Conservation (phyloP, 1,140 invertebrate genomes). For the Drosophila cardini region DNA sequence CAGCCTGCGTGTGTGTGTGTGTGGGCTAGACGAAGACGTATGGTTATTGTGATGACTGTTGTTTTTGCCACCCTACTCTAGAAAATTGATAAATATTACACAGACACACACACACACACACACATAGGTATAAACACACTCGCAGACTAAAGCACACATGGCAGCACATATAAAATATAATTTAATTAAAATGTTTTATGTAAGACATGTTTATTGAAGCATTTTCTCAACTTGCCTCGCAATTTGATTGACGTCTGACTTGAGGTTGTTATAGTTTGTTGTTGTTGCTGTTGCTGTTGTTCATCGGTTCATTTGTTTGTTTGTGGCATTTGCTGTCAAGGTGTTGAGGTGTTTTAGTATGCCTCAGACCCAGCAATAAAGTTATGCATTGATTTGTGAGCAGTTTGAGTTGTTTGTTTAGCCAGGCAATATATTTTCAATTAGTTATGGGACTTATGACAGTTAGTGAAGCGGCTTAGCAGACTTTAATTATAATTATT, state of each 20-base stretch:
- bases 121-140: conserved; percentile 6
- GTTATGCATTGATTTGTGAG: conserved; percentile 41
- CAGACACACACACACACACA: conserved; percentile 23
- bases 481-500: conserved; percentile 16
- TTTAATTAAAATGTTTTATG: conserved; percentile 83
- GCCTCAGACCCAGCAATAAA: conserved; percentile 37
- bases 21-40: conserved; percentile 73
- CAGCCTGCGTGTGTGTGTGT: conserved; percentile 41
- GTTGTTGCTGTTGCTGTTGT: conserved; percentile 44
- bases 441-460: conserved; percentile 38
- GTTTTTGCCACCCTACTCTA: conserved; percentile 44
- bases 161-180: conserved; percentile 65
- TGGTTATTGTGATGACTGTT: conserved; percentile 81
- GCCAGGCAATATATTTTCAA: conserved; percentile 60
- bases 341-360: conserved; percentile 58
- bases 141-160: conserved; percentile 20
- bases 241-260: conserved; percentile 76
- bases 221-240: conserved; percentile 72
- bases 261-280: conserved; percentile 39
- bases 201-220: conserved; percentile 82
- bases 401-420: conserved; percentile 38
- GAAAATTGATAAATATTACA: conserved; percentile 80
- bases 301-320: conserved; percentile 66
- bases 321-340: conserved; percentile 76
- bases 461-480: conserved; percentile 4